Conservation (phyloP, 1,140 invertebrate genomes). For the Nixonia krombeini region DNA sequence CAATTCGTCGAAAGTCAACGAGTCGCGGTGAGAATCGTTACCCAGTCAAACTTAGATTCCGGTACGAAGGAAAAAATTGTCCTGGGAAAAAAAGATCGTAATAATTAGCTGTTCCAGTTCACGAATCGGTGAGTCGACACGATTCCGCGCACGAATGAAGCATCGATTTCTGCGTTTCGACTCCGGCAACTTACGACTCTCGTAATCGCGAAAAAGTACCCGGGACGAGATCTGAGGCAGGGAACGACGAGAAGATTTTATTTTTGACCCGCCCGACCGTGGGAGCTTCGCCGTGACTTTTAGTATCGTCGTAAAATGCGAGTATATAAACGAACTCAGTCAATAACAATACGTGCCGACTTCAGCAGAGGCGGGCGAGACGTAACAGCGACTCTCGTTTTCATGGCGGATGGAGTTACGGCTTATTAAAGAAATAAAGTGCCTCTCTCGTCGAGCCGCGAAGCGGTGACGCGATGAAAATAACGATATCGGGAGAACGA, state of each 20-base stretch:
- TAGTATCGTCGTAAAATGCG: slow-evolving; percentile 65
- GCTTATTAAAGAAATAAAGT: slow-evolving; percentile 66
- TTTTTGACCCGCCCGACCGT: slow-evolving; percentile 51
- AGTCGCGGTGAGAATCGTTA: too few species aligned
- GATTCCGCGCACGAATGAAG: background rate
- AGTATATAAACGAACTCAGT: slow-evolving; percentile 69
- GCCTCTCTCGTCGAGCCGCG: slow-evolving; percentile 29
- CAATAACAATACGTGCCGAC: slow-evolving; percentile 59
- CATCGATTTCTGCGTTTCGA: background rate
- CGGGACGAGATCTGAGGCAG: slow-evolving; percentile 1
- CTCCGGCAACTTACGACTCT: background rate
- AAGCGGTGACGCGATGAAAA: slow-evolving; percentile 39
- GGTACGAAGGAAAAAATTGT: too few species aligned
- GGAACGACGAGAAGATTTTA: slow-evolving; percentile 39
- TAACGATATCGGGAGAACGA: slow-evolving; percentile 20
- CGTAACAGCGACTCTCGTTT: slow-evolving; percentile 58
- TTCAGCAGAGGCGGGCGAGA: slow-evolving; percentile 31
- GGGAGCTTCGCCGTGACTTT: slow-evolving; percentile 52
- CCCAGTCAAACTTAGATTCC: too few species aligned
- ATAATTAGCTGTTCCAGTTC: background rate
- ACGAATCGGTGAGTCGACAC: background rate
- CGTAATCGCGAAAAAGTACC: slow-evolving; percentile 4
- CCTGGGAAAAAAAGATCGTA: background rate
- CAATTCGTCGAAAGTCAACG: background rate
- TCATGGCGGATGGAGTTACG: slow-evolving; percentile 62